These are phyloP conservation scores for Hydrochoerus hydrochaeris DNA, from an alignment of 2,113 vertebrate species.

Conservation along the genomic window DNA sequence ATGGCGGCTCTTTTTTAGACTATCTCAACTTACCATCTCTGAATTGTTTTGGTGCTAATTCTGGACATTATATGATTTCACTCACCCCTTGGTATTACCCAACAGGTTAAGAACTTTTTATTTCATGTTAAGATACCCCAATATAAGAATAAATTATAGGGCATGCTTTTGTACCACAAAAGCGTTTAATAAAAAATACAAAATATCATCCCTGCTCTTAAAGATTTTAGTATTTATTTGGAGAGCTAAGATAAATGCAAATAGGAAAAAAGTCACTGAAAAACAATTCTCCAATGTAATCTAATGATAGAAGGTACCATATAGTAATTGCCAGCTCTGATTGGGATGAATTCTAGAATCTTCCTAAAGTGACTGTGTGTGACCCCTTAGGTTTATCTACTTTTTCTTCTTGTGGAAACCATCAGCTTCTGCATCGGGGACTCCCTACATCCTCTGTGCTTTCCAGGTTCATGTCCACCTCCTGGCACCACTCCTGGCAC, in stretches of 20 bases:
- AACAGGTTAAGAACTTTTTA: conserved; percentile 30
- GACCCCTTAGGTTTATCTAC: not conserved
- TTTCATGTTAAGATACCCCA: conserved; percentile 12
- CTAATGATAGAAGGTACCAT: not conserved
- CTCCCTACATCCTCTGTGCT: not conserved
- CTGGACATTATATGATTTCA: not conserved
- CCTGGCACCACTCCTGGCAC: not conserved
- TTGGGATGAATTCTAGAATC: not conserved
- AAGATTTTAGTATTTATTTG: conserved; percentile 4
- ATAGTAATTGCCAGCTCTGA: not conserved
- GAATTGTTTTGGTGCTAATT: not conserved
- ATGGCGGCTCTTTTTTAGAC: not conserved
- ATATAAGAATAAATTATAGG: not conserved
- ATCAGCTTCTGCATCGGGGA: not conserved
- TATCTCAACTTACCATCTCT: not conserved
- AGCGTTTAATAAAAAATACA: conserved; percentile 18
- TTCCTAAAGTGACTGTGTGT: not conserved
- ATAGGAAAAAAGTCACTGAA: not conserved
- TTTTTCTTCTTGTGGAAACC: not conserved
- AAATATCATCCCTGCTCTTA: conserved; percentile 6
- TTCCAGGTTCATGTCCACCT: not conserved
- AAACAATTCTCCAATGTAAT: not conserved
- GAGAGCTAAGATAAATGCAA: conserved; percentile 1
- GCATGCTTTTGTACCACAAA: conserved; percentile 13
- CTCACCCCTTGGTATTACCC: not conserved